These are phyloP conservation scores for Temnothorax unifasciatus DNA, from an alignment of 2,888 invertebrate species.

Conservation along the genomic window DNA sequence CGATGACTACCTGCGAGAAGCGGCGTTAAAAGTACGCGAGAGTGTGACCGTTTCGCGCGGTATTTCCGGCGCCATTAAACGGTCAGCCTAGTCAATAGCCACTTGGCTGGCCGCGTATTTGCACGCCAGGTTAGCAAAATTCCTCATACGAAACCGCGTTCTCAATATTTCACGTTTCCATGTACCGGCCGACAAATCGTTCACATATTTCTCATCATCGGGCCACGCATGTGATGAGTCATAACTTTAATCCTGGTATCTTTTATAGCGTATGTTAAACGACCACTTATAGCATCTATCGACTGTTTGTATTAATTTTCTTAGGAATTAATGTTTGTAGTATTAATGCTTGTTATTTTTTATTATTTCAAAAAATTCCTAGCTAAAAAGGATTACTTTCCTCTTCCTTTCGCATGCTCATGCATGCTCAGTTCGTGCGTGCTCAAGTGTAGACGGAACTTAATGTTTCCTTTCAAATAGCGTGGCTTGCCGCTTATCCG, in stretches of 20 bases:
- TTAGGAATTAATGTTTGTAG: neutral
- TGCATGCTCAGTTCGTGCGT: conserved; percentile 5
- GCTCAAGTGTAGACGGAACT: conserved; percentile 33
- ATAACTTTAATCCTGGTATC: neutral
- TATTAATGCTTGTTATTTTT: neutral
- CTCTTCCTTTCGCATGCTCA: neutral
- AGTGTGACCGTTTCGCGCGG: conserved; percentile 71
- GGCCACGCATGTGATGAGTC: neutral
- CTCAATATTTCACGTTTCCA: conserved; percentile 49
- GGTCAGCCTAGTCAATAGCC: conserved; percentile 70
- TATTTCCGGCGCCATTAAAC: conserved; percentile 76
- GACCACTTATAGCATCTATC: neutral
- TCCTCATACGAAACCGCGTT: conserved; percentile 60
- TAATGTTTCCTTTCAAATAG: conserved; percentile 42
- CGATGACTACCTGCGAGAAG: conserved; percentile 43
- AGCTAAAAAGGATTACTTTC: conserved; percentile 7
- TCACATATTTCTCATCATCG: neutral
- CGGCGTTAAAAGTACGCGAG: conserved; percentile 56
- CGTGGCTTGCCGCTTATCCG: conserved; percentile 38
- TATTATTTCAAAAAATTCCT: neutral
- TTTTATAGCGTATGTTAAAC: neutral
- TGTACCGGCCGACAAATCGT: conserved; percentile 40
- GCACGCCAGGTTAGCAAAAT: conserved; percentile 71
- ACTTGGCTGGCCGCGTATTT: conserved; percentile 66
- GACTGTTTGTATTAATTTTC: neutral